Evolutionary conservation across 2,888 invertebrate species (phyloP).

Genomic region (Xestia ashworthii): DNA sequence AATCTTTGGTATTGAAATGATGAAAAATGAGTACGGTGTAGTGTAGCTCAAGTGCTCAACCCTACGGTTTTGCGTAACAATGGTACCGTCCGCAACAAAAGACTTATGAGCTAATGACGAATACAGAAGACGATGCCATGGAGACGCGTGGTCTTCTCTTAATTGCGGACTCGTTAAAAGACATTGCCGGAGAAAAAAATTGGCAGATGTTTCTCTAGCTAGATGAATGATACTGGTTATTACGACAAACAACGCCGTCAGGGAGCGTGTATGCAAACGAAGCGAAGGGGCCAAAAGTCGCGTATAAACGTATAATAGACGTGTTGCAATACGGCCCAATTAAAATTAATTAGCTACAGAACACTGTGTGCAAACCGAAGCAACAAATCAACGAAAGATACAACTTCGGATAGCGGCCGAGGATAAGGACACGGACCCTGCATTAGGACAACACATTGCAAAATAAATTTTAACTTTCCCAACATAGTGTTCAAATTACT

Average conservation of each 20-base stretch:
- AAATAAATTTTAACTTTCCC: constrained; percentile 70
- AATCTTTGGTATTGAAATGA: constrained; percentile 32
- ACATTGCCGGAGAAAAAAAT: constrained; percentile 22
- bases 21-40: constrained; percentile 5
- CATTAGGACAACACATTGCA: constrained; percentile 67
- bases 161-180: constrained; percentile 29
- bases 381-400: constrained; percentile 88
- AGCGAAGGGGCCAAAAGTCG: constrained; percentile 74
- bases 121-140: constrained; percentile 23
- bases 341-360: constrained; percentile 89
- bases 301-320: constrained; percentile 77
- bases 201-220: constrained; percentile 56
- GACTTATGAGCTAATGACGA: constrained; percentile 7
- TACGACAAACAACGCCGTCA: constrained; percentile 46
- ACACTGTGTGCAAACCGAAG: constrained; percentile 84
- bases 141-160: constrained; percentile 16
- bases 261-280: constrained; percentile 61
- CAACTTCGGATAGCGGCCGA: constrained; percentile 81
- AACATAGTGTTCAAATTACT: constrained; percentile 68
- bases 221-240: constrained; percentile 50
- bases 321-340: constrained; percentile 82
- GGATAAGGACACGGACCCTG: constrained; percentile 78
- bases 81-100: constrained; percentile 38
- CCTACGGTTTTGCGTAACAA: constrained; percentile 24
- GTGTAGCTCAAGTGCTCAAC: constrained; percentile 14